These are phyloP conservation scores for Erythrocercus mccallii DNA, from an alignment of 2,113 vertebrate species.

Conservation along the genomic window DNA sequence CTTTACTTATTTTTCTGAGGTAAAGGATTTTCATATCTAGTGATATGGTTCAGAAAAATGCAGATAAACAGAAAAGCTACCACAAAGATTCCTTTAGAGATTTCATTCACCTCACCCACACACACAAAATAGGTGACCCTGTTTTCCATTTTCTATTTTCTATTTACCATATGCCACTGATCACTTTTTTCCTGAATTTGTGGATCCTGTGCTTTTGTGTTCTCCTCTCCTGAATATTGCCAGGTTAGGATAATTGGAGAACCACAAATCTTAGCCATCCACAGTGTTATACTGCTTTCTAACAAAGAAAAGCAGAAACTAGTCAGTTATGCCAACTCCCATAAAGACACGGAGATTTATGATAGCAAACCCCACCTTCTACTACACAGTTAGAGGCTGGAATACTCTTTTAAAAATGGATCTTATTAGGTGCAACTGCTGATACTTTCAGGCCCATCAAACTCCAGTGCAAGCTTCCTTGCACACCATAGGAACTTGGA, in stretches of 20 bases:
- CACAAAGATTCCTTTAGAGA: background rate
- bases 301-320: background rate
- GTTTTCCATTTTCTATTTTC: no score
- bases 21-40: background rate
- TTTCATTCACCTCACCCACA: background rate
- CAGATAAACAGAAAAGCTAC: background rate
- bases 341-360: background rate
- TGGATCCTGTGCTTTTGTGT: background rate
- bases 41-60: background rate
- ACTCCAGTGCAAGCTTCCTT: background rate
- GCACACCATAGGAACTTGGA: background rate
- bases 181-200: background rate
- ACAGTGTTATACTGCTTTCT: background rate
- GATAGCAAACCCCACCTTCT: background rate
- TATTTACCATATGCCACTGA: background rate
- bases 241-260: background rate
- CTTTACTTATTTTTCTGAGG: background rate
- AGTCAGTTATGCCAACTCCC: background rate
- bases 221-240: background rate
- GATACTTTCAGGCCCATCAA: background rate
- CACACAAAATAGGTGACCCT: fast-evolving
- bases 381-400: background rate
- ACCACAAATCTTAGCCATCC: background rate
- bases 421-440: background rate
- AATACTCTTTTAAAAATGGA: background rate